phyloP scores from a whole-genome alignment of 2,888 invertebrate genomes.

The Dioctria rufipes region DNA sequence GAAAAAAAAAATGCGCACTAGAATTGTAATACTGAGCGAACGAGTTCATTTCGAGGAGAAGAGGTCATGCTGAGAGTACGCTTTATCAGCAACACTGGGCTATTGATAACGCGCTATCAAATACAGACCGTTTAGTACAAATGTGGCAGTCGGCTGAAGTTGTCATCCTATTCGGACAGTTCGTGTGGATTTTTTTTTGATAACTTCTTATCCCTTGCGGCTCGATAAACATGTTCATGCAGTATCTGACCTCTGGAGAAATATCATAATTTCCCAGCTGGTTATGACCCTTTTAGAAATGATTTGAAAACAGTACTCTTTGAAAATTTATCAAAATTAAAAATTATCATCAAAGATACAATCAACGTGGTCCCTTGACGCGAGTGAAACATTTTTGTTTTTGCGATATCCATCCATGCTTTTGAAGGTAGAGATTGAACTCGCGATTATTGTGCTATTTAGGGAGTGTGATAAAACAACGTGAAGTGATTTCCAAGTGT shows the following conservation, averaged over 20 bases:
- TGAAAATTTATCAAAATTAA: no score
- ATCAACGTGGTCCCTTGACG: no score
- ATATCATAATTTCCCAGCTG: no score
- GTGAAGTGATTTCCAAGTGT: conserved; percentile 28
- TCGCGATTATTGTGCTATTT: no score
- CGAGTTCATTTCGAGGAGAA: not conserved
- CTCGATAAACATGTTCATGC: conserved; percentile 13
- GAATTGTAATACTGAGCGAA: not conserved
- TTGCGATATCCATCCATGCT: no score
- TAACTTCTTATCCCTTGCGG: not conserved
- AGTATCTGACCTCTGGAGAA: not conserved
- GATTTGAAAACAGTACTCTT: no score
- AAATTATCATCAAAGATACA: no score
- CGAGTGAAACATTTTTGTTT: no score
- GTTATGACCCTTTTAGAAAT: no score
- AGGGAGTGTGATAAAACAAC: not conserved
- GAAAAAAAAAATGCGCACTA: conserved; percentile 11
- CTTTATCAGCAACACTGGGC: conserved; percentile 37
- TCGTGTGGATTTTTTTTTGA: conserved; percentile 14
- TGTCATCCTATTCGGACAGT: conserved; percentile 48
- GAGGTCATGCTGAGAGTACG: conserved; percentile 28
- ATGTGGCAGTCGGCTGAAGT: conserved; percentile 55
- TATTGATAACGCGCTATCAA: conserved; percentile 46
- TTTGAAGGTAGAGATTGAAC: no score
- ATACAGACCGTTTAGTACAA: conserved; percentile 54